phyloP scores from a whole-genome alignment of 2,797 vertebrate species.

The Pogoniulus pusillus region DNA sequence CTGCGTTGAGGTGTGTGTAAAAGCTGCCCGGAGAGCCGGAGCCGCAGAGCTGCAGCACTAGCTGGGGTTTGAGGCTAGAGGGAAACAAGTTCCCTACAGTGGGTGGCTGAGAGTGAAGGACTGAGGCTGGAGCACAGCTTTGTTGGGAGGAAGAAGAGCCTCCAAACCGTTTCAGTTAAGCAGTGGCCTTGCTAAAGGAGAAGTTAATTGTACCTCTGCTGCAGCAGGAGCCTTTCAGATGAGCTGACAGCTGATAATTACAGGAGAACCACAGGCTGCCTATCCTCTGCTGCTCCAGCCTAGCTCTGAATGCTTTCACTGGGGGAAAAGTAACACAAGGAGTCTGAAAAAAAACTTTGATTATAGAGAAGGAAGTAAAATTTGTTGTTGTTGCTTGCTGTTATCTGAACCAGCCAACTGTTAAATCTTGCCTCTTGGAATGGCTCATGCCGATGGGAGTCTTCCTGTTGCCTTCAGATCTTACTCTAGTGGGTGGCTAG shows the following conservation, averaged over 20 bases:
- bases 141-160: not conserved
- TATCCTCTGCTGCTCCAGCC: not conserved
- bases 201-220: conserved; percentile 36
- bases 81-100: not conserved
- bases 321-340: not conserved
- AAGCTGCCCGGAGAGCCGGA: not conserved
- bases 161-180: not conserved
- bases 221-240: conserved; percentile 9
- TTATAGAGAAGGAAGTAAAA: not conserved
- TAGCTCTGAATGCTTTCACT: not conserved
- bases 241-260: conserved; percentile 46
- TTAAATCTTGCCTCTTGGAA: not conserved
- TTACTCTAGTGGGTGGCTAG: not conserved
- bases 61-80: not conserved
- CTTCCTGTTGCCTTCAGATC: not conserved
- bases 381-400: not conserved
- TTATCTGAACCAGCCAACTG: not conserved
- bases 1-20: not conserved
- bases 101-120: not conserved
- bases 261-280: not conserved
- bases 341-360: not conserved
- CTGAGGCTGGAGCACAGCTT: not conserved
- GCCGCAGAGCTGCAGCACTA: not conserved
- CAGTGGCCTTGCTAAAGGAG: conserved; percentile 16
- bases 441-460: not conserved